These are phyloP conservation scores for Lycophotia porphyrea DNA, from an alignment of 2,888 invertebrate genomes.

Conservation along the genomic window DNA sequence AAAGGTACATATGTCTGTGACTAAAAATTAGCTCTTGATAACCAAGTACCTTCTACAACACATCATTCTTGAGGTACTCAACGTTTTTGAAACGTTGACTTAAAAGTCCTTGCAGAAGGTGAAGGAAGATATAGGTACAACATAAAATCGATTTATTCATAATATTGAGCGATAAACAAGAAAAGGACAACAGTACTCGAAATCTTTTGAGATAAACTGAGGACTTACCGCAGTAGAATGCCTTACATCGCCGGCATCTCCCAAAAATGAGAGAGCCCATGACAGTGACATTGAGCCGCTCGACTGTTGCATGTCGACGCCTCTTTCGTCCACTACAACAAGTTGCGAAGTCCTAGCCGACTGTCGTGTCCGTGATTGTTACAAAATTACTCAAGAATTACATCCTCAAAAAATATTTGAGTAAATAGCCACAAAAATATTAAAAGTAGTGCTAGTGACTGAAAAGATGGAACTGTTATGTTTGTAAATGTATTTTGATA, in stretches of 20 bases:
- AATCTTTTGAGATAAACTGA: neutral
- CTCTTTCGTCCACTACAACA: conserved; percentile 9
- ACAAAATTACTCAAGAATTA: neutral
- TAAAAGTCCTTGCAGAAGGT: neutral
- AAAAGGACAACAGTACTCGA: neutral
- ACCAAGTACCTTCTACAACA: neutral
- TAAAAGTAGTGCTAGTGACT: conserved; percentile 7
- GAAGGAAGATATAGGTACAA: neutral
- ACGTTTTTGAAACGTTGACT: neutral
- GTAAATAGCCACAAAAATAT: neutral
- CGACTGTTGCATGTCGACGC: neutral
- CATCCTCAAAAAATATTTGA: neutral
- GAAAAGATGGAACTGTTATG: neutral
- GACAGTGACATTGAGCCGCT: conserved; percentile 41
- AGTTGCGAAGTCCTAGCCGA: conserved; percentile 18
- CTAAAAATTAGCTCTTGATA: neutral
- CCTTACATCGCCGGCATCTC: neutral
- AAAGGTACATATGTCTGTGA: neutral
- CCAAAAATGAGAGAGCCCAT: neutral
- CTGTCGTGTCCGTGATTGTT: conserved; percentile 24
- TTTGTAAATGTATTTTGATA: neutral
- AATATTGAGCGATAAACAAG: neutral
- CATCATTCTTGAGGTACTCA: neutral
- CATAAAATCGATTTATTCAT: neutral
- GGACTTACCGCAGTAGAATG: neutral